These are phyloP conservation scores for Nomia melanderi DNA, from an alignment of 1,140 invertebrate species.

Conservation along the genomic window DNA sequence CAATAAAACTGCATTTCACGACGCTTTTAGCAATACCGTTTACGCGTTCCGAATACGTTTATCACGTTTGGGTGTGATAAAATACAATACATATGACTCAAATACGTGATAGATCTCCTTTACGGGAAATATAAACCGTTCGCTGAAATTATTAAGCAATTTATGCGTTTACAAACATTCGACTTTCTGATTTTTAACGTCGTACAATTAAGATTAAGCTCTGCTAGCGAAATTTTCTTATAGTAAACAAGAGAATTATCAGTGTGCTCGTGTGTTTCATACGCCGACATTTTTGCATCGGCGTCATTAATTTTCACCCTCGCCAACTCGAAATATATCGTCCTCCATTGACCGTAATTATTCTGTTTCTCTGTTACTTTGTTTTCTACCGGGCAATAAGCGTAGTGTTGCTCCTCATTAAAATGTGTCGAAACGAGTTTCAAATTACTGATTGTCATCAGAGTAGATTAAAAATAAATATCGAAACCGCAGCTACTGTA, in stretches of 20 bases:
- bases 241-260: background rate
- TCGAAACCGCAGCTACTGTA: conserved; percentile 4
- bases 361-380: no score
- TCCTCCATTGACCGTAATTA: no score
- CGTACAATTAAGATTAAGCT: background rate
- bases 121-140: conserved; percentile 1
- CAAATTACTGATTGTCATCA: background rate
- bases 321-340: background rate
- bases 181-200: background rate
- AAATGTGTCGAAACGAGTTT: background rate
- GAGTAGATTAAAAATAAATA: conserved; percentile 25
- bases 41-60: conserved; percentile 34
- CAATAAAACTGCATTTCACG: conserved; percentile 24
- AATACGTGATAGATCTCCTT: conserved; percentile 12
- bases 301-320: background rate
- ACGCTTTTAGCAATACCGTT: conserved; percentile 27
- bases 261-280: background rate
- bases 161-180: background rate
- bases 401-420: background rate
- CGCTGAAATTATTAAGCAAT: conserved; percentile 5
- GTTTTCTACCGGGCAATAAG: background rate
- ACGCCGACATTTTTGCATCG: no score
- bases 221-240: background rate
- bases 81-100: conserved; percentile 6
- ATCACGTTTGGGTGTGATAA: conserved; percentile 33